A percentile compares a stretch with the other conserved stretches of the same genome.
These are phyloP conservation scores for Apostichopus californicus DNA, from an alignment of 35 echinoderm and acorn worm species.

Conservation along the genomic window DNA sequence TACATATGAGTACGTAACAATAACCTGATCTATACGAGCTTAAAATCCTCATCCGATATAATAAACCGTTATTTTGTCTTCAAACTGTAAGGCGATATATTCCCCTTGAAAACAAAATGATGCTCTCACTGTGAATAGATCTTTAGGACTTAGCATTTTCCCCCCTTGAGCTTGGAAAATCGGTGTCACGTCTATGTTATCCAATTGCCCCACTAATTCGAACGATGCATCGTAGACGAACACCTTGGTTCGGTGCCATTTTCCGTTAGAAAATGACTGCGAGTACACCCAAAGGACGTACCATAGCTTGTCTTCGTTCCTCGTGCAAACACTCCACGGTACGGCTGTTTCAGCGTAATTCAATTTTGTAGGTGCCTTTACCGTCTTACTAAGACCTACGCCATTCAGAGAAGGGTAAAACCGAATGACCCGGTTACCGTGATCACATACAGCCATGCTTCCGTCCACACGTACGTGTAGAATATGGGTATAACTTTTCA, in stretches of 20 bases:
- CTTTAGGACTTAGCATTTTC: not conserved
- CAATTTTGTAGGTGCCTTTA: too few relatives aligned
- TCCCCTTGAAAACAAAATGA: conserved; percentile 6
- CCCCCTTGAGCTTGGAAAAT: too few relatives aligned
- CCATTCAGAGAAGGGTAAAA: not conserved
- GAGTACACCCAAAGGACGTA: not conserved
- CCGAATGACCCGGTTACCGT: not conserved
- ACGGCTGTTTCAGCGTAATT: not conserved
- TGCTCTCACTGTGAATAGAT: not conserved
- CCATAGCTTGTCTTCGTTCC: not conserved
- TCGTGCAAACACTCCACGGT: not conserved
- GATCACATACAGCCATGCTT: conserved; percentile 7
- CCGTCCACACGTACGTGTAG: not conserved
- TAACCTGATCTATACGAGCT: too few relatives aligned
- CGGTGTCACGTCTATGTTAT: too few relatives aligned
- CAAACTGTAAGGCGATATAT: not conserved
- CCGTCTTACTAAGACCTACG: not conserved
- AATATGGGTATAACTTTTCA: not conserved
- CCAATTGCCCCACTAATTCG: too few relatives aligned
- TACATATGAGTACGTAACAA: too few relatives aligned
- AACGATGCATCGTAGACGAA: too few relatives aligned
- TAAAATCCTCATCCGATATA: not conserved
- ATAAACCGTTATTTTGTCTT: not conserved
- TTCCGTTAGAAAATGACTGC: too few relatives aligned
- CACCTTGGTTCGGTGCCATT: too few relatives aligned